Conservation (phyloP, 2,888 invertebrate species). For the Ctenicera cuprea region DNA sequence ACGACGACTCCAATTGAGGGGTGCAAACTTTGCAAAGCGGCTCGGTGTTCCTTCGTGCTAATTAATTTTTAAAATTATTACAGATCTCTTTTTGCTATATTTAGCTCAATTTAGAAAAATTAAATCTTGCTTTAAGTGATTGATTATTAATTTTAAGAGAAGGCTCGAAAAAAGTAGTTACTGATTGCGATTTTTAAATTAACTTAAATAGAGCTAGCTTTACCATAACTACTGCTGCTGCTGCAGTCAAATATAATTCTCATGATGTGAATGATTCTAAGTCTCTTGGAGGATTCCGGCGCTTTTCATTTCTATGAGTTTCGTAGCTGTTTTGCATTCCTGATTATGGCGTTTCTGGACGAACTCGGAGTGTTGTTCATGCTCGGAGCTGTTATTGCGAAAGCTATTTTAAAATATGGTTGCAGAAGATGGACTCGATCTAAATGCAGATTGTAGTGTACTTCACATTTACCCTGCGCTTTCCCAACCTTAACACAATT, state of each 20-base stretch:
- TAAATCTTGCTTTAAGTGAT: too few species aligned
- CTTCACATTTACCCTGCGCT: not conserved
- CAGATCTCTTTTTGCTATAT: not conserved
- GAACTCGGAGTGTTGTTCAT: constrained; percentile 44
- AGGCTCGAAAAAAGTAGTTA: too few species aligned
- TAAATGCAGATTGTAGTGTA: constrained; percentile 37
- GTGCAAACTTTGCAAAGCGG: not conserved
- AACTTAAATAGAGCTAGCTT: too few species aligned
- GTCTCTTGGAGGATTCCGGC: constrained; percentile 14
- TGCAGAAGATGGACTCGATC: constrained; percentile 33
- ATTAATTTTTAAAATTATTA: constrained; percentile 15
- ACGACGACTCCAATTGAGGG: constrained; percentile 12
- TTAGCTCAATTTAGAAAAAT: not conserved
- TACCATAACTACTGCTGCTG: too few species aligned
- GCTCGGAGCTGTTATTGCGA: constrained; percentile 35
- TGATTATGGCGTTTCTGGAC: constrained; percentile 44
- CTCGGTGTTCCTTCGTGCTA: not conserved
- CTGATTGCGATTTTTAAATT: too few species aligned
- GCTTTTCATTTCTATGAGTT: constrained; percentile 33
- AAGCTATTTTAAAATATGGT: constrained; percentile 39
- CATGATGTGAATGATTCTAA: constrained; percentile 7
- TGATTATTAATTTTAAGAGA: too few species aligned
- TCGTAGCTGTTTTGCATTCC: constrained; percentile 43
- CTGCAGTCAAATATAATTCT: too few species aligned
- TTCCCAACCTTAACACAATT: not conserved